Evolutionary conservation across 2,113 vertebrate species (phyloP).

Genomic region (Papio anubis): DNA sequence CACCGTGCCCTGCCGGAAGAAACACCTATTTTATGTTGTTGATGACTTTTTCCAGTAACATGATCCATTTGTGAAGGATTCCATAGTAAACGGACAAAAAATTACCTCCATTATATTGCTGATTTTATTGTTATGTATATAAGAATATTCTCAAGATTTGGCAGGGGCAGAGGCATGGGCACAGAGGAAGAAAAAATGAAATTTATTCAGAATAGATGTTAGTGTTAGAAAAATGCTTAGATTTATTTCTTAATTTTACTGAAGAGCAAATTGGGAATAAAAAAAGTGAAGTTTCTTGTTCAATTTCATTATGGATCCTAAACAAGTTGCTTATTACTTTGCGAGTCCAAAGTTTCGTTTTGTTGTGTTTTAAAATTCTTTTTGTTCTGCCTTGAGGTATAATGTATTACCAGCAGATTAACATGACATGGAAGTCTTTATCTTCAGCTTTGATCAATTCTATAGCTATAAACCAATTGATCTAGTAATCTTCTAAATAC

Average conservation of each 20-base stretch:
- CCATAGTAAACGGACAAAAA: background rate
- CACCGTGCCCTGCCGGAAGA: rapidly evolving
- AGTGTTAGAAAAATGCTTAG: background rate
- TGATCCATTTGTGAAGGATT: background rate
- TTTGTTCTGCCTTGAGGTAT: background rate
- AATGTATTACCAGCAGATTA: background rate
- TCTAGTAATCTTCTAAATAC: background rate
- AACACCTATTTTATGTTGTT: background rate
- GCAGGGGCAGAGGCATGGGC: background rate
- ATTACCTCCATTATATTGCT: background rate
- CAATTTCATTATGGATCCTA: background rate
- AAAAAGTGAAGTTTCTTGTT: background rate
- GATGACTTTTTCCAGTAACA: background rate
- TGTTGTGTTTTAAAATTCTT: background rate
- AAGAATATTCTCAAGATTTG: background rate
- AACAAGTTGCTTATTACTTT: background rate
- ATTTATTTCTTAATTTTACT: background rate
- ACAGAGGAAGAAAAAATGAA: background rate
- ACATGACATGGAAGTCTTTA: background rate
- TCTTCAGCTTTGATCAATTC: background rate
- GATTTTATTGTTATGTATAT: background rate
- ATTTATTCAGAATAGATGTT: background rate
- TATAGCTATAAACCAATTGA: background rate
- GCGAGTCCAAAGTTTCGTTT: background rate
- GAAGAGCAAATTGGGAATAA: background rate